A percentile compares a stretch with the other conserved stretches of the same genome.
Evolutionary conservation across 2,113 vertebrate species (phyloP).

Genomic region (Lota lota): DNA sequence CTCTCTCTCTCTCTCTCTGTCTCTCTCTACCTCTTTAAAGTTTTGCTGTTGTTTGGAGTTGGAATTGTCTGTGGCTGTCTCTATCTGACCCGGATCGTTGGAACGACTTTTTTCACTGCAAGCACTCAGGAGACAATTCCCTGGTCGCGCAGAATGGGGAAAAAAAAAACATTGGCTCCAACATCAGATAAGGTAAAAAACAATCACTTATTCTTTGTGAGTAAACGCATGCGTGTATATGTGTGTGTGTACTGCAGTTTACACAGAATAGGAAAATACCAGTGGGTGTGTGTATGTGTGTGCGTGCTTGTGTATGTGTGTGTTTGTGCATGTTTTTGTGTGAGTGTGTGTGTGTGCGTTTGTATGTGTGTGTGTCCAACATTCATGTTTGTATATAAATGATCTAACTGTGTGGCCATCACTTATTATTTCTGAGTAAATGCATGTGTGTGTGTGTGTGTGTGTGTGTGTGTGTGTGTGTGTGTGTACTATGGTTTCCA

Average conservation of each 20-base stretch:
- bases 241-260: too few species aligned
- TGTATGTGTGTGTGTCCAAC: too few species aligned
- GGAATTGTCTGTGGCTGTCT: slow-evolving; percentile 48
- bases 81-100: slow-evolving; percentile 64
- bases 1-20: background rate
- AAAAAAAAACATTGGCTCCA: slow-evolving; percentile 61
- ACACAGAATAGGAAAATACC: too few species aligned
- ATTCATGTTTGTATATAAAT: too few species aligned
- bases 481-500: too few species aligned
- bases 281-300: too few species aligned
- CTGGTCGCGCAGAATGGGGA: slow-evolving; percentile 31
- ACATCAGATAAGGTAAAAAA: slow-evolving; percentile 68
- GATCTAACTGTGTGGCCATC: too few species aligned
- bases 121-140: slow-evolving; percentile 59
- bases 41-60: slow-evolving; percentile 35
- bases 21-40: slow-evolving; percentile 38
- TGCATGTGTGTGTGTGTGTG: background rate
- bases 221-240: slow-evolving; percentile 30
- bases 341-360: background rate
- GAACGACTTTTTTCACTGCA: slow-evolving; percentile 66
- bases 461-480: slow-evolving; percentile 1
- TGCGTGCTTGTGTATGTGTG: too few species aligned
- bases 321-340: background rate
- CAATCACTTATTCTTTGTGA: slow-evolving; percentile 62
- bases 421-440: too few species aligned